Percentiles rank a stretch among this genome's conserved stretches.
phyloP scores from a whole-genome alignment of 2,888 invertebrate species.

The Amblyjoppa proteus region DNA sequence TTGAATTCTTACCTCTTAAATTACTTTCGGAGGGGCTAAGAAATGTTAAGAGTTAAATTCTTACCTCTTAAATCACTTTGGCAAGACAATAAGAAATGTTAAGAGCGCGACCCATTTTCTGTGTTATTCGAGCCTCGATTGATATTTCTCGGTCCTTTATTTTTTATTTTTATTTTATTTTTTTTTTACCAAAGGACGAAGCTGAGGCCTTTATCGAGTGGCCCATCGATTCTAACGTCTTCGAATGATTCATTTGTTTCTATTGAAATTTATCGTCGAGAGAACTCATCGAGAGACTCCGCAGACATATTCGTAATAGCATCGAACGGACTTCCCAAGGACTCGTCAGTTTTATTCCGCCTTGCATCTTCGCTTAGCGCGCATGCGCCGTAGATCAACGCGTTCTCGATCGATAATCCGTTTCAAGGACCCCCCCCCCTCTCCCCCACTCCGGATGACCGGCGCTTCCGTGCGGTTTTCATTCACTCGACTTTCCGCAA shows the following conservation, averaged over 20 bases:
- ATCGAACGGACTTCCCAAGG: slow-evolving; percentile 9
- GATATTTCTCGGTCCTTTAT: not conserved
- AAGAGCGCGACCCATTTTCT: no score
- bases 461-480: not conserved
- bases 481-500: slow-evolving; percentile 40
- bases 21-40: no score
- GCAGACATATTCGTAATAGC: slow-evolving; percentile 2
- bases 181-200: no score
- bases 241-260: slow-evolving; percentile 14
- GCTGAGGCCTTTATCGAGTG: not conserved
- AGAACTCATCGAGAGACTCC: not conserved
- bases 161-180: no score
- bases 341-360: slow-evolving; percentile 31
- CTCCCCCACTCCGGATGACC: not conserved
- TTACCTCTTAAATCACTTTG: no score
- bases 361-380: not conserved
- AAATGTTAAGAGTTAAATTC: no score
- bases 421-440: not conserved
- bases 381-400: slow-evolving; percentile 20
- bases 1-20: no score
- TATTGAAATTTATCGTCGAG: slow-evolving; percentile 14
- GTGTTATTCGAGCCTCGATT: not conserved
- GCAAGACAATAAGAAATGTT: no score
- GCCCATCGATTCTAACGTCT: slow-evolving; percentile 2
- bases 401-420: slow-evolving; percentile 25